These are phyloP conservation scores for Pseudotriccus pelzelni DNA, from an alignment of 2,797 vertebrate genomes.

Conservation along the genomic window DNA sequence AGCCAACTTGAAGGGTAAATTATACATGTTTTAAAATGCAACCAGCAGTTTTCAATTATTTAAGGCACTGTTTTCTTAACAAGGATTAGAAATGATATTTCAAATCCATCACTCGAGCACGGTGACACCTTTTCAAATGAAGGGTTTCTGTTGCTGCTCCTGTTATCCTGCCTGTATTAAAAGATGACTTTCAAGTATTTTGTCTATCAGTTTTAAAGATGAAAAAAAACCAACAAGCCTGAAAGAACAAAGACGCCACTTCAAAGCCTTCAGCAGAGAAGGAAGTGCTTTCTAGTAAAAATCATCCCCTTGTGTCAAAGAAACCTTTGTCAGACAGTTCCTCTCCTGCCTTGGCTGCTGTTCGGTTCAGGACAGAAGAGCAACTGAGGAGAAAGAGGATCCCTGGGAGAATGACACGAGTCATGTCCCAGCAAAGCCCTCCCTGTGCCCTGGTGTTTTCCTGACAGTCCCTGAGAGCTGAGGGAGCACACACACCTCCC, in stretches of 20 bases:
- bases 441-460: constrained; percentile 22
- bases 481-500: not conserved
- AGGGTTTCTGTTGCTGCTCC: constrained; percentile 37
- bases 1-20: not conserved
- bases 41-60: not conserved
- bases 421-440: constrained; percentile 61
- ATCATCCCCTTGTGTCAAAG: constrained; percentile 71
- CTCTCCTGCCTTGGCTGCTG: constrained; percentile 63
- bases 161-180: constrained; percentile 21
- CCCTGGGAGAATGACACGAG: constrained; percentile 27
- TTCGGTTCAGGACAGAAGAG: constrained; percentile 45
- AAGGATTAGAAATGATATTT: constrained; percentile 39
- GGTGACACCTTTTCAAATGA: constrained; percentile 27
- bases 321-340: constrained; percentile 70
- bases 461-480: constrained; percentile 14
- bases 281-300: constrained; percentile 79
- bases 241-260: constrained; percentile 76
- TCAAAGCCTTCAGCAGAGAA: constrained; percentile 74
- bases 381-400: constrained; percentile 66
- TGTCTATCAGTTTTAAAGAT: constrained; percentile 46
- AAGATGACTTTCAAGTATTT: constrained; percentile 46
- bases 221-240: constrained; percentile 50
- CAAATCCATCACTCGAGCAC: not conserved
- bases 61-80: not conserved
- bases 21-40: not conserved